Conservation (phyloP, 2,888 invertebrate species). For the Prosopocoilus inquinatus region DNA sequence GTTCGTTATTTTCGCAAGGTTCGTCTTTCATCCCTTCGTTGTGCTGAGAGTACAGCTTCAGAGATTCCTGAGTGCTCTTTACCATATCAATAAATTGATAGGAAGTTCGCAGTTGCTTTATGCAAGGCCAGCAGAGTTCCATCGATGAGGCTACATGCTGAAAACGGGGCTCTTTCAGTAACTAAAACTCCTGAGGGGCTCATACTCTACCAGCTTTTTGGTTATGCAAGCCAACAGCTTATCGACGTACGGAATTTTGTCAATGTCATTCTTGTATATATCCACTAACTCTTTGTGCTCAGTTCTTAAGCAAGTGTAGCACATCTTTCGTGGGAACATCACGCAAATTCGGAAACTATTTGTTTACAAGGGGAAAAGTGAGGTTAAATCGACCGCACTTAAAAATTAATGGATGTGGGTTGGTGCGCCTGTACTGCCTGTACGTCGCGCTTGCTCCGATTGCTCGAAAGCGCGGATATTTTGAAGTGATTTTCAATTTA, state of each 20-base stretch:
- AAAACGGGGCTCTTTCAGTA: constrained; percentile 12
- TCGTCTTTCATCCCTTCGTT: not conserved
- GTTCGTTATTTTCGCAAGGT: not conserved
- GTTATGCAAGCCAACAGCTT: constrained; percentile 32
- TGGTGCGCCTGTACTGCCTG: no score
- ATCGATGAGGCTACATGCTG: constrained; percentile 28
- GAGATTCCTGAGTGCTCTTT: constrained; percentile 31
- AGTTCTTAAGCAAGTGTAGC: constrained; percentile 31
- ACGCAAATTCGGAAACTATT: no score
- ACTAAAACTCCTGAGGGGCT: not conserved
- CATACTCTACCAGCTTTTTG: not conserved
- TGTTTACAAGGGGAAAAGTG: no score
- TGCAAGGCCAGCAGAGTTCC: constrained; percentile 31
- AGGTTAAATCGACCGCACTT: no score
- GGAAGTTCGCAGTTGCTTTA: constrained; percentile 27
- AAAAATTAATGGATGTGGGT: no score
- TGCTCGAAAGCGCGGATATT: no score
- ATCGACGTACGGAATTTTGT: constrained; percentile 29
- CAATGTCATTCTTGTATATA: constrained; percentile 25
- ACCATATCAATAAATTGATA: constrained; percentile 36
- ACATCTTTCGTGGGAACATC: constrained; percentile 14
- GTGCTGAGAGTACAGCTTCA: constrained; percentile 12
- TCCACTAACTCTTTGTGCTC: constrained; percentile 23
- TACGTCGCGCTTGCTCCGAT: no score
- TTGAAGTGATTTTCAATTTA: no score